These are phyloP conservation scores for Cryptocheilus praepositus DNA, from an alignment of 2,888 invertebrate genomes.

Conservation along the genomic window DNA sequence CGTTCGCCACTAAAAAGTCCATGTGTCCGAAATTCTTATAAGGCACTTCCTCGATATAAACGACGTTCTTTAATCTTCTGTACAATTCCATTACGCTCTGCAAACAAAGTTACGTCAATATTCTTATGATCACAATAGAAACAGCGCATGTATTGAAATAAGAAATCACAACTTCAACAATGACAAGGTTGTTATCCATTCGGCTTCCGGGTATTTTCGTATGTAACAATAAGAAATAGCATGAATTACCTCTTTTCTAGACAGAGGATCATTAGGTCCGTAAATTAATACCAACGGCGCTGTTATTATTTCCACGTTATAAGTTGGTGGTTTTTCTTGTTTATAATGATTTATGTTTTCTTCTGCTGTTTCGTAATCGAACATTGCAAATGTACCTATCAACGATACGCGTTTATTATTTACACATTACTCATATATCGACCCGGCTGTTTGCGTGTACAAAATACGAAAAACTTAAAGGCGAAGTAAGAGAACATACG, in stretches of 20 bases:
- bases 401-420: background rate
- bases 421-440: no score
- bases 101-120: slow-evolving; percentile 22
- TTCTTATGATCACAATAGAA: no score
- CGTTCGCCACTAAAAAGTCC: slow-evolving; percentile 82
- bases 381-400: slow-evolving; percentile 58
- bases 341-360: slow-evolving; percentile 41
- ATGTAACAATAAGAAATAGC: background rate
- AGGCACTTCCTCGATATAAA: slow-evolving; percentile 79
- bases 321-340: slow-evolving; percentile 38
- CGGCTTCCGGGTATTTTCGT: no score
- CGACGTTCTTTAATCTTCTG: slow-evolving; percentile 75
- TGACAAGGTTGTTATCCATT: no score
- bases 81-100: slow-evolving; percentile 78
- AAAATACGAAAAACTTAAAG: no score
- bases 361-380: slow-evolving; percentile 40
- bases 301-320: slow-evolving; percentile 48
- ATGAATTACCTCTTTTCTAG: slow-evolving; percentile 15
- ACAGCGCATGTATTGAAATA: no score
- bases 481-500: no score
- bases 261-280: slow-evolving; percentile 32
- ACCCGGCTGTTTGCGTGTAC: no score
- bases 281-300: slow-evolving; percentile 35
- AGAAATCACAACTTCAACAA: no score
- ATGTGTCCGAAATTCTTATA: slow-evolving; percentile 81